A percentile compares a stretch with the other conserved stretches of the same genome.
Evolutionary conservation across 1,140 invertebrate genomes (phyloP).

Genomic region (Orchesella cincta): DNA sequence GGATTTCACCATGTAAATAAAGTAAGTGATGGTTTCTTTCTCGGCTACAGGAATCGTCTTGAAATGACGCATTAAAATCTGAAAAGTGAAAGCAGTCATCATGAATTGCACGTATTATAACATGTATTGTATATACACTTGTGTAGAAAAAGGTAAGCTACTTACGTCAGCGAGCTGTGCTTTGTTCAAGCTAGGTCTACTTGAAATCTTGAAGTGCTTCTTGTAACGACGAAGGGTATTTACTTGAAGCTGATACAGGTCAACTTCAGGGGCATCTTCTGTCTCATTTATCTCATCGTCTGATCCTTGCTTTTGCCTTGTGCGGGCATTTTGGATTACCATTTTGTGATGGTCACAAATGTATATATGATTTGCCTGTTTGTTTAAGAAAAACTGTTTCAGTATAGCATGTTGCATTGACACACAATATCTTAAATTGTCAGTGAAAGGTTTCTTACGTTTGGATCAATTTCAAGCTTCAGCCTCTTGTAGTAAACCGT

Average conservation of each 20-base stretch:
- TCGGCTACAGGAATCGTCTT: conserved; percentile 89
- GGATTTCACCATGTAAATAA: conserved; percentile 94
- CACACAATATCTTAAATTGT: conserved; percentile 18
- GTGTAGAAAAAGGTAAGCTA: too few relatives aligned
- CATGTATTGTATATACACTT: neutral
- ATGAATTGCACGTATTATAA: neutral
- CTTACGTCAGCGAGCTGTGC: conserved; percentile 93
- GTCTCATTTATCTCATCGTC: conserved; percentile 88
- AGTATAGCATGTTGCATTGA: neutral
- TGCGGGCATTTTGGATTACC: conserved; percentile 88
- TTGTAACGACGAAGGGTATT: conserved; percentile 91
- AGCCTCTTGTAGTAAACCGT: conserved; percentile 89
- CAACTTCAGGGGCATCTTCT: conserved; percentile 86
- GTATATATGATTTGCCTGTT: conserved; percentile 87
- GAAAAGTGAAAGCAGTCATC: conserved; percentile 55
- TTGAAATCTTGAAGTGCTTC: conserved; percentile 86
- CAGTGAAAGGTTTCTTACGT: conserved; percentile 61
- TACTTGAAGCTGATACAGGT: conserved; percentile 88
- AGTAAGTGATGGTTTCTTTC: conserved; percentile 92
- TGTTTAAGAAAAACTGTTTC: conserved; percentile 46
- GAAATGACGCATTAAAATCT: conserved; percentile 92
- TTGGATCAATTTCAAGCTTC: conserved; percentile 81
- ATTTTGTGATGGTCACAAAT: conserved; percentile 96
- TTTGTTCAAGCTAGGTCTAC: conserved; percentile 87
- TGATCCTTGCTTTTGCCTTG: conserved; percentile 82